These are phyloP conservation scores for Oikopleura dioica DNA, from an alignment of 23 tunicate genomes.

Conservation along the genomic window DNA sequence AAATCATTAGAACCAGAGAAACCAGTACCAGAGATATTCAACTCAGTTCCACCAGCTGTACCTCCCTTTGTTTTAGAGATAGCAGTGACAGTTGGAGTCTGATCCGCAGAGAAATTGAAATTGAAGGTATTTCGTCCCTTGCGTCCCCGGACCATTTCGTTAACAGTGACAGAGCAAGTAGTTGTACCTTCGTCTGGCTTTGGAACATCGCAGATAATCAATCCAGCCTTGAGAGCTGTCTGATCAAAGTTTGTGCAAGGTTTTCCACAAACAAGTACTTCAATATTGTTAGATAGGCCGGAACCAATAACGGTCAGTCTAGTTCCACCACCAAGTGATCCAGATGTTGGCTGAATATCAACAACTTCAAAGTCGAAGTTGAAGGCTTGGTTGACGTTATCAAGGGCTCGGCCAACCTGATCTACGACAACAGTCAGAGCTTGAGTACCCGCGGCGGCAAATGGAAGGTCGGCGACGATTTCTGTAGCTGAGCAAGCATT, in stretches of 20 bases:
- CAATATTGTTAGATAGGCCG: not conserved
- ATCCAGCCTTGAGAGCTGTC: not conserved
- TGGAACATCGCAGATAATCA: not conserved
- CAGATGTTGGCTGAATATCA: not conserved
- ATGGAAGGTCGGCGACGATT: not conserved
- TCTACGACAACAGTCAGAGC: not conserved
- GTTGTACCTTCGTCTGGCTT: not conserved
- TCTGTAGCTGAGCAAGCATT: not conserved
- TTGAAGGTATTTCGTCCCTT: not conserved
- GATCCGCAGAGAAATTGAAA: not conserved
- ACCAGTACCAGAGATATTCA: not conserved
- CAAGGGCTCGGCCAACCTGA: not conserved
- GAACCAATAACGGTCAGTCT: not conserved
- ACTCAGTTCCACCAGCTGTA: not conserved
- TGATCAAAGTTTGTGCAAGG: not conserved
- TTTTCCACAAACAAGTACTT: not conserved
- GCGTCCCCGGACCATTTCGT: not conserved
- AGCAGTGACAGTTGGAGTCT: not conserved
- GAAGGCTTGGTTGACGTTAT: not conserved
- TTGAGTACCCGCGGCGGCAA: not conserved
- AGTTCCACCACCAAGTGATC: not conserved
- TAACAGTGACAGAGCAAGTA: not conserved
- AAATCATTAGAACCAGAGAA: not conserved
- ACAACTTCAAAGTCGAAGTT: not conserved
- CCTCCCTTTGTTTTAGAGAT: not conserved